Conservation (phyloP, 2,113 vertebrate species). For the Thryonomys swinderianus region DNA sequence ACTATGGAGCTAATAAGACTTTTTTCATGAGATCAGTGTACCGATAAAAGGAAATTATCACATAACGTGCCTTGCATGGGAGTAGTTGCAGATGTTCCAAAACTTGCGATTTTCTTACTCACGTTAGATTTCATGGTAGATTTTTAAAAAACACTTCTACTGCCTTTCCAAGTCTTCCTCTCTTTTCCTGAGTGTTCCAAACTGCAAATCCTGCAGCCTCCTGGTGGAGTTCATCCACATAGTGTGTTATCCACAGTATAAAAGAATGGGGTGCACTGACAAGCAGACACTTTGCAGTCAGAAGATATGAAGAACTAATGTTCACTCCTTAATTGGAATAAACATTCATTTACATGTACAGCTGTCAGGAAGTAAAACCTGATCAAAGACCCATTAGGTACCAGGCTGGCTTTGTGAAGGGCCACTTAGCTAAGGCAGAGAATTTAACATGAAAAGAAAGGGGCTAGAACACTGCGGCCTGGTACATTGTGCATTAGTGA, state of each 20-base stretch:
- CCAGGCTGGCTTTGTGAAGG: conserved; percentile 65
- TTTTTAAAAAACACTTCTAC: neutral
- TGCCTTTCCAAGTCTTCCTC: neutral
- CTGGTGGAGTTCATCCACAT: conserved; percentile 22
- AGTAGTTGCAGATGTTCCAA: neutral
- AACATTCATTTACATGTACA: conserved; percentile 64
- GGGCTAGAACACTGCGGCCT: neutral
- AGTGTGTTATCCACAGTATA: conserved; percentile 32
- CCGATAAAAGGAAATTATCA: conserved; percentile 5
- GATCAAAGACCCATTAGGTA: conserved; percentile 77
- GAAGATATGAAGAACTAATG: conserved; percentile 42
- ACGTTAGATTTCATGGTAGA: neutral
- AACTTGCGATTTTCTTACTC: neutral
- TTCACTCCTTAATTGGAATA: conserved; percentile 62
- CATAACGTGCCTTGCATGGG: neutral
- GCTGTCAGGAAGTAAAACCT: conserved; percentile 70
- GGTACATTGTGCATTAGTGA: conserved; percentile 56
- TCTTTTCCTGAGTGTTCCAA: conserved; percentile 23
- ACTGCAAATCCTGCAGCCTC: neutral
- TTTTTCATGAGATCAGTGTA: neutral
- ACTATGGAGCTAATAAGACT: neutral
- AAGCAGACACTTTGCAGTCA: conserved; percentile 19
- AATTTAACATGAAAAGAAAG: conserved; percentile 69
- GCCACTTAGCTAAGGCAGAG: conserved; percentile 63
- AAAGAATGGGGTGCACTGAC: neutral